Conservation (phyloP, 1,140 invertebrate species). For the Sminthurides bifidus region DNA sequence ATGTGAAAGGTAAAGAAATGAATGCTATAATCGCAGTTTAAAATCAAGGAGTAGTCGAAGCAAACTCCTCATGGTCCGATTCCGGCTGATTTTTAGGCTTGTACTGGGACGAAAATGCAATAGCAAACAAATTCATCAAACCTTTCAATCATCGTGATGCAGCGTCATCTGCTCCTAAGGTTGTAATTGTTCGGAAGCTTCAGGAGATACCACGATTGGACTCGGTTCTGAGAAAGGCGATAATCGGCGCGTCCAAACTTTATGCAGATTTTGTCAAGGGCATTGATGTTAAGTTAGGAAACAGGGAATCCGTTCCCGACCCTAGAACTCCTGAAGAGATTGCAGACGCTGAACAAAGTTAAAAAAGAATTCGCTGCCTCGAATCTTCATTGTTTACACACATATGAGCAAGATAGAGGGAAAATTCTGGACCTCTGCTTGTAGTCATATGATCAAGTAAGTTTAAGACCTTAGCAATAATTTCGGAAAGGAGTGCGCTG, state of each 20-base stretch:
- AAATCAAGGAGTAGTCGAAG: background rate
- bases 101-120: background rate
- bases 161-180: background rate
- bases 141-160: conserved; percentile 3
- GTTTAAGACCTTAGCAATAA: too few relatives aligned
- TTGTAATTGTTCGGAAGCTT: conserved; percentile 13
- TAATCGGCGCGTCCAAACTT: conserved; percentile 8
- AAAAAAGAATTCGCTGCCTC: conserved; percentile 16
- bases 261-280: conserved; percentile 9
- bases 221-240: conserved; percentile 3
- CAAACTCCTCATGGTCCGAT: background rate
- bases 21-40: background rate
- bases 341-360: conserved; percentile 5
- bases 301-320: conserved; percentile 5
- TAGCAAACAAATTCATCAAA: background rate
- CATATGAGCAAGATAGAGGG: conserved; percentile 12
- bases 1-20: conserved; percentile 5
- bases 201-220: conserved; percentile 18
- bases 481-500: too few relatives aligned
- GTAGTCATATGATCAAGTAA: too few relatives aligned
- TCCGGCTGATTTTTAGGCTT: conserved; percentile 6
- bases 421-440: conserved; percentile 14
- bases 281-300: background rate
- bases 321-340: conserved; percentile 13
- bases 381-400: conserved; percentile 16